These are phyloP conservation scores for Thysanoteuthis rhombus DNA, from an alignment of 2,888 invertebrate genomes.

Conservation along the genomic window DNA sequence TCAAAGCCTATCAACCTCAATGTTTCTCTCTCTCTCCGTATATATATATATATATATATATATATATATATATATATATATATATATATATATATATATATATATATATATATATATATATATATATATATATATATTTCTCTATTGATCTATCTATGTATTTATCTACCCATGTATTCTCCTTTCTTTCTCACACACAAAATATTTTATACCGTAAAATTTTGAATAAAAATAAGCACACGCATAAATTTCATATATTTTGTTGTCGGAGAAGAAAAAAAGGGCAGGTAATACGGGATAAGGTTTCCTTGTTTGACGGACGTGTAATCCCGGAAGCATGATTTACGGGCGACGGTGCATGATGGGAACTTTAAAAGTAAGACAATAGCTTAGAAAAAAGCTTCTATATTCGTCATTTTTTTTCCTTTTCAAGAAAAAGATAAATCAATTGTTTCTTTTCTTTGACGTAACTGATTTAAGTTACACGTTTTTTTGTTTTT, in stretches of 20 bases:
- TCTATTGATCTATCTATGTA: no score
- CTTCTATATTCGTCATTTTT: neutral
- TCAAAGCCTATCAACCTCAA: no score
- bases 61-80: no score
- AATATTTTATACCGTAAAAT: neutral
- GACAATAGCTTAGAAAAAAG: neutral
- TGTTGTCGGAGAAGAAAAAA: neutral
- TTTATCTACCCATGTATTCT: no score
- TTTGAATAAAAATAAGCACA: no score
- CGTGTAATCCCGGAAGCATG: neutral
- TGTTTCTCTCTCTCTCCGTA: no score
- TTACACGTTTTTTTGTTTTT: neutral
- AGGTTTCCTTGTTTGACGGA: neutral
- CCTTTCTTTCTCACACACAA: neutral
- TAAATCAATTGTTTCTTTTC: neutral
- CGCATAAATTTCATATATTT: neutral
- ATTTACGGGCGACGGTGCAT: neutral
- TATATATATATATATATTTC: no score
- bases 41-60: no score
- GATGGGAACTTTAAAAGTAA: neutral
- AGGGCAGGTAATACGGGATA: neutral
- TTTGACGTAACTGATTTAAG: slow-evolving; percentile 12
- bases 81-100: no score
- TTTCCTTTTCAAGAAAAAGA: neutral
- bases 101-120: no score